Evolutionary conservation across 2,888 invertebrate genomes (phyloP), one percentile per base, ranked within the genome.

Genomic region (Morinoia aosen): DNA sequence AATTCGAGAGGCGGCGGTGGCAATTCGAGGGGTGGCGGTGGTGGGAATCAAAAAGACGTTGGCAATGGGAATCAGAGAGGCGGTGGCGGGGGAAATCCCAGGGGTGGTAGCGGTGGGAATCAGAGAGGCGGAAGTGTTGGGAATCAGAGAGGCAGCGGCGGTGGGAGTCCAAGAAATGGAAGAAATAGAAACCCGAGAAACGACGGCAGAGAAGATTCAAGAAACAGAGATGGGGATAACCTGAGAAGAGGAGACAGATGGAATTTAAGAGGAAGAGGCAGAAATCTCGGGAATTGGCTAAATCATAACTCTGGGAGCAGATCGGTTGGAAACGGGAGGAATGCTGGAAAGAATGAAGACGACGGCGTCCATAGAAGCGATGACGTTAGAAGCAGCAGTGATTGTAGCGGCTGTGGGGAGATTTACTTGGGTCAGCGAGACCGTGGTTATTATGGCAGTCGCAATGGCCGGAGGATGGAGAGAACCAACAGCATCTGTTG

Each of bases 81-180:
- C 19, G 48, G 95, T 8, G 40, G 88, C 33, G 95, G 95, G 64
- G 95, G 88, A 25, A 40, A 58, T 58, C 33, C 58, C 3, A 64
- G 95, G 12, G 95, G 95, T 39, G 95, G 95, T 33, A 16, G 16
- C 58, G 61, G 95, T 58, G 95, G 61, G n/a, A 61, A 64, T 48
- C 64, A 19, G 16, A 33, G 33, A n/a, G 58, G 94, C 11, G 61
- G 94, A 25, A 76, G 95, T 76, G 88, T 11, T 10, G 4, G 88
- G 16, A n/a, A 25, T 48, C 14, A 25, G 5, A 64, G 95, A 58
- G 19, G 19, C 40, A 40, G 19, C 3, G 95, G 76, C 40, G 40
- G 61, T 58, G 48, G 39, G 12, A 48, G 56, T 57, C 25, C 33
- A 33, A 58, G 61, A 14, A 95, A 4, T 14, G 76, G 61, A 39